Conservation (phyloP, 2,113 vertebrate genomes). For the Zootoca vivipara region DNA sequence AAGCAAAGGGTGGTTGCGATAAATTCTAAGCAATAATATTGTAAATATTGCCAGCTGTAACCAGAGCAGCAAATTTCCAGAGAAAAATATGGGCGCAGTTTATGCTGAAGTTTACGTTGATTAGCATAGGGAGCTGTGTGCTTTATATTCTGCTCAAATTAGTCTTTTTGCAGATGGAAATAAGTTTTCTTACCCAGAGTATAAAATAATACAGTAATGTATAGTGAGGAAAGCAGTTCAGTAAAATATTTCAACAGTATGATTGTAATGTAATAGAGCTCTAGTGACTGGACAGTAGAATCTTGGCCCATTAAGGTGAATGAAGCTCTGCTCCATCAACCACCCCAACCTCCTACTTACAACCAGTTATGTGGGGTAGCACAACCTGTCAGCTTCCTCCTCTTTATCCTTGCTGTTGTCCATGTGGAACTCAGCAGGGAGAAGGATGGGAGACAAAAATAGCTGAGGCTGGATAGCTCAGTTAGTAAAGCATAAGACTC, state of each 20-base stretch:
- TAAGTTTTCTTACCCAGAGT: accelerated
- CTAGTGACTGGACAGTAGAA: no score
- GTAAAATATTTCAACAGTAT: neutral
- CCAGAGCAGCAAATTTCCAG: neutral
- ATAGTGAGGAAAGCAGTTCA: neutral
- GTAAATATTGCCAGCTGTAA: neutral
- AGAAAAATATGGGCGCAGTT: neutral
- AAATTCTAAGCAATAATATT: neutral
- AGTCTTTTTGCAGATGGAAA: neutral
- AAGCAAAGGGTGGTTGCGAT: neutral
- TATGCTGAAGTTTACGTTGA: neutral
- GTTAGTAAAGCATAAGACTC: no score
- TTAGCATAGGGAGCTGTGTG: neutral
- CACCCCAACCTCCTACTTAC: no score
- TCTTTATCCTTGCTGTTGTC: no score
- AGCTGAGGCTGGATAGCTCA: no score
- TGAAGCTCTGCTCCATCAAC: no score
- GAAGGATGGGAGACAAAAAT: no score
- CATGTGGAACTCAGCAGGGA: no score
- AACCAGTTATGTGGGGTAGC: no score
- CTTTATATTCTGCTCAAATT: neutral
- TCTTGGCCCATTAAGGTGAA: no score
- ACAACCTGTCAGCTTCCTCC: no score
- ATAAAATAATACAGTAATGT: neutral
- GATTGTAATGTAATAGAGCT: neutral